phyloP scores from a whole-genome alignment of 2,888 invertebrate species.

The Atrina japonica region DNA sequence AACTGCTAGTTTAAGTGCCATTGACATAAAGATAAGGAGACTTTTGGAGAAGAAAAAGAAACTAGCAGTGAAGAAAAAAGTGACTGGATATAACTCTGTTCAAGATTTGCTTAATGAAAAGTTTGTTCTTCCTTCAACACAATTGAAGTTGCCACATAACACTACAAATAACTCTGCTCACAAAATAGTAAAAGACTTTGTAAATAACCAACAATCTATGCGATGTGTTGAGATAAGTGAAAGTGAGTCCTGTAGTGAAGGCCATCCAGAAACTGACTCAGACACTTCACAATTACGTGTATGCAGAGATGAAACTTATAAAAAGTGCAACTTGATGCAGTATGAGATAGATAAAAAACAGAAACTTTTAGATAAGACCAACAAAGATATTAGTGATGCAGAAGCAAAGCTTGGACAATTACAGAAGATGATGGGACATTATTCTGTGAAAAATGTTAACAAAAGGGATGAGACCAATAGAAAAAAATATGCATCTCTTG shows the following conservation, averaged over 20 bases:
- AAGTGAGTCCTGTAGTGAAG: too few species aligned
- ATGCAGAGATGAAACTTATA: neutral
- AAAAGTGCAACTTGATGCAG: neutral
- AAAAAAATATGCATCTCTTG: too few species aligned
- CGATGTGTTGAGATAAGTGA: too few species aligned
- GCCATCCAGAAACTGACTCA: neutral
- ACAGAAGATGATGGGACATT: constrained; percentile 13
- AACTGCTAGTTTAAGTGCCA: neutral
- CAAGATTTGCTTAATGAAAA: neutral
- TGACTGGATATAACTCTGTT: neutral
- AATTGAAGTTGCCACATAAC: too few species aligned
- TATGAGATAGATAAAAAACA: constrained; percentile 1
- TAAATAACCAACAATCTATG: too few species aligned
- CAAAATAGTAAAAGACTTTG: too few species aligned
- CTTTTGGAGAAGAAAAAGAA: neutral
- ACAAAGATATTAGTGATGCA: neutral
- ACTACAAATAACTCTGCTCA: too few species aligned
- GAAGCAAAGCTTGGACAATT: neutral
- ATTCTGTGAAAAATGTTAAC: constrained; percentile 23
- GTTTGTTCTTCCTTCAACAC: neutral
- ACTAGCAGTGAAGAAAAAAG: constrained; percentile 1
- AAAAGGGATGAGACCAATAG: constrained; percentile 22
- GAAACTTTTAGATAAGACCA: neutral
- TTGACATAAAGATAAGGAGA: neutral
- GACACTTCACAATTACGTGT: neutral